A percentile compares a stretch with the other conserved stretches of the same genome.
phyloP scores from a whole-genome alignment of 2,797 vertebrate species.

The Crypturellus tataupa region DNA sequence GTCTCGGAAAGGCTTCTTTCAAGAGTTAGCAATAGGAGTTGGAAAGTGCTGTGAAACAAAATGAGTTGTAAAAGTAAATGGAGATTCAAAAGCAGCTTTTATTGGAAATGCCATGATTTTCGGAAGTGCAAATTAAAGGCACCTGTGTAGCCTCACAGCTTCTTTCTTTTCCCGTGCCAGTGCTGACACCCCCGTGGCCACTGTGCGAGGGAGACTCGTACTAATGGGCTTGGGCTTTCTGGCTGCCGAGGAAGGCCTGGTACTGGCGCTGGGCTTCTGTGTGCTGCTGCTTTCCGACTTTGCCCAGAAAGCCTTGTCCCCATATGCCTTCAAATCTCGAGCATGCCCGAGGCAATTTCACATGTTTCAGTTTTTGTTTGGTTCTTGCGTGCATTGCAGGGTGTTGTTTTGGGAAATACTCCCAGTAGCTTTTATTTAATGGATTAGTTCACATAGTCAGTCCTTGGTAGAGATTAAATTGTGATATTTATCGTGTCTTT shows the following conservation, averaged over 20 bases:
- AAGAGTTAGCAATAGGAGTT: conserved; percentile 36
- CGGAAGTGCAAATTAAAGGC: background rate
- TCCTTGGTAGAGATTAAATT: background rate
- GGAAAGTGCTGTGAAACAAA: conserved; percentile 32
- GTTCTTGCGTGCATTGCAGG: rapidly evolving
- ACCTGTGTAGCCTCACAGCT: background rate
- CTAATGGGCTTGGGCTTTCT: background rate
- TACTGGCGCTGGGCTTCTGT: background rate
- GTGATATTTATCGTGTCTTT: background rate
- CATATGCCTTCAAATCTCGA: background rate
- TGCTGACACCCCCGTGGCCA: background rate
- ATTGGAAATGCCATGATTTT: conserved; percentile 5
- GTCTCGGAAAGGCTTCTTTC: conserved; percentile 50
- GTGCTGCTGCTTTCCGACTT: background rate
- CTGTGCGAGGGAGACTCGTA: background rate
- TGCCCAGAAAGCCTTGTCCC: too few relatives aligned
- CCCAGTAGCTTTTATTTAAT: background rate
- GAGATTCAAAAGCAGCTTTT: conserved; percentile 24
- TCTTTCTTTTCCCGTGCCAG: background rate
- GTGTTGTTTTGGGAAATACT: background rate
- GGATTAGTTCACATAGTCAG: background rate
- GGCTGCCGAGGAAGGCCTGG: background rate
- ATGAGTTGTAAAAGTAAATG: conserved; percentile 35
- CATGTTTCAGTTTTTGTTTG: background rate
- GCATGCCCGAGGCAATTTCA: background rate